These are phyloP conservation scores for Acrocephalus scirpaceus DNA, from an alignment of 2,797 vertebrate genomes.

Conservation along the genomic window DNA sequence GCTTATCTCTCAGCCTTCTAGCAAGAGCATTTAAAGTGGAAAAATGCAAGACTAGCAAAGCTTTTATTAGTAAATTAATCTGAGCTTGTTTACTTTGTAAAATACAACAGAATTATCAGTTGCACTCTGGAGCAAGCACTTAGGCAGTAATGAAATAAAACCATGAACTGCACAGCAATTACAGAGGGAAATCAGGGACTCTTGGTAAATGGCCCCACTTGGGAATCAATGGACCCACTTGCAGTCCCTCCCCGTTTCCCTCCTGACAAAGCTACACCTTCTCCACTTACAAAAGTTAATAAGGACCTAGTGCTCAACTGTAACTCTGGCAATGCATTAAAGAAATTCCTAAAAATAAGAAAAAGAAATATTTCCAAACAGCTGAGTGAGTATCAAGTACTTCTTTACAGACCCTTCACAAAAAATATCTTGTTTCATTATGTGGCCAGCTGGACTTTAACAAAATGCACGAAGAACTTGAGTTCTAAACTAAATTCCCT, in stretches of 20 bases:
- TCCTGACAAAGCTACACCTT: not conserved
- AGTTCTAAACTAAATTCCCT: not conserved
- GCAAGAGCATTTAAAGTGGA: not conserved
- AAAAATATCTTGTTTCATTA: not conserved
- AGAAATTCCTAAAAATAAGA: not conserved
- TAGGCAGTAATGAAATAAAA: not conserved
- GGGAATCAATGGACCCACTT: not conserved
- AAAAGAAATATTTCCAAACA: not conserved
- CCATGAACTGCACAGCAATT: not conserved
- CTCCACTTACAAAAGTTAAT: not conserved
- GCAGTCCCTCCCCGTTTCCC: not conserved
- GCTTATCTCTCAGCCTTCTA: slow-evolving; percentile 20
- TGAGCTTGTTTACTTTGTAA: not conserved
- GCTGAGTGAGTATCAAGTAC: not conserved
- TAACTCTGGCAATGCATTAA: not conserved
- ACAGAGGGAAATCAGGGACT: not conserved
- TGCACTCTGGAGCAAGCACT: not conserved
- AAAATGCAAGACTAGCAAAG: slow-evolving; percentile 23
- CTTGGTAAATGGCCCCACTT: not conserved
- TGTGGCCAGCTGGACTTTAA: not conserved
- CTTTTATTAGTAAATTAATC: slow-evolving; percentile 47
- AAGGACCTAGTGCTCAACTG: not conserved
- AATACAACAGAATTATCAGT: not conserved
- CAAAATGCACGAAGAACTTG: not conserved
- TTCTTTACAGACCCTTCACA: not conserved